Evolutionary conservation across 2,888 invertebrate genomes (phyloP).

Genomic region (Watsonalla binaria): DNA sequence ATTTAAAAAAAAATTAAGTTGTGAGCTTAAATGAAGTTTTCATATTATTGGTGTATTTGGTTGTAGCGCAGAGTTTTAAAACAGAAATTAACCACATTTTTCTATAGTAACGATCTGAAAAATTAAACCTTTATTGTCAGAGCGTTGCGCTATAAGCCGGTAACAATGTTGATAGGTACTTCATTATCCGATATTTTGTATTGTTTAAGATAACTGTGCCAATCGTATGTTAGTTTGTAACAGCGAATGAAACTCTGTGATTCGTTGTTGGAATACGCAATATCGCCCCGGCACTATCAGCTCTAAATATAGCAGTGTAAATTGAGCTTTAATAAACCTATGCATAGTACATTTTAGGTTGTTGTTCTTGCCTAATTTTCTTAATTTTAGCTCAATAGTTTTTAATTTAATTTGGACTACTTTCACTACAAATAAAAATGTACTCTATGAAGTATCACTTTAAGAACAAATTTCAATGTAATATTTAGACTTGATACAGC

Average conservation of each 20-base stretch:
- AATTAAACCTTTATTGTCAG: not conserved
- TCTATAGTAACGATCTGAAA: too few relatives aligned
- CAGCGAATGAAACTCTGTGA: constrained; percentile 34
- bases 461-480: too few relatives aligned
- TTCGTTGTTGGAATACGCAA: constrained; percentile 25
- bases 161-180: not conserved
- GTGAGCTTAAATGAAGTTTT: too few relatives aligned
- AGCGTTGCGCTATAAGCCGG: not conserved
- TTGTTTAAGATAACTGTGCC: constrained; percentile 24
- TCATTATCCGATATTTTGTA: not conserved
- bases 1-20: too few relatives aligned
- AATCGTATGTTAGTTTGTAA: constrained; percentile 13
- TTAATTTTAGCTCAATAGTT: not conserved
- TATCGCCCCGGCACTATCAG: not conserved
- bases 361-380: not conserved
- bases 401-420: too few relatives aligned
- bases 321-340: not conserved
- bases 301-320: not conserved
- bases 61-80: too few relatives aligned
- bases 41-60: too few relatives aligned
- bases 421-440: too few relatives aligned
- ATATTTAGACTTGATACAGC: not conserved
- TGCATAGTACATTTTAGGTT: not conserved
- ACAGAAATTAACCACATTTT: too few relatives aligned
- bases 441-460: too few relatives aligned